A percentile compares a stretch with the other conserved stretches of the same genome.
Evolutionary conservation across 2,797 vertebrate genomes (phyloP).

Genomic region (Phataginus tetradactyla): DNA sequence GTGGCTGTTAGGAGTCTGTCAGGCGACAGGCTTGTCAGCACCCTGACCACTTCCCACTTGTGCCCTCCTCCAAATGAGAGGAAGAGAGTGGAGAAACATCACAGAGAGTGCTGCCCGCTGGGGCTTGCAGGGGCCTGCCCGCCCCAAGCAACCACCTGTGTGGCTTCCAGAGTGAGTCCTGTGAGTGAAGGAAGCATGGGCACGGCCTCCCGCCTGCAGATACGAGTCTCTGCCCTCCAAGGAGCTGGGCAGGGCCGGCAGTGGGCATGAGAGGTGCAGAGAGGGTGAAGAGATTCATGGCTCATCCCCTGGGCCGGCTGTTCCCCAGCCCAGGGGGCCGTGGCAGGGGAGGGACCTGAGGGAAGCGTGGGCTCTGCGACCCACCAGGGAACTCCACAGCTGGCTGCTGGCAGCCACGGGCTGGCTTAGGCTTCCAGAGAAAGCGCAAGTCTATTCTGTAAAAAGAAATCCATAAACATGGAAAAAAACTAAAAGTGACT

Average conservation of each 20-base stretch:
- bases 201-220: accelerated
- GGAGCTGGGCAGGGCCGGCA: background rate
- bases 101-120: background rate
- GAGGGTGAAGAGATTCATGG: background rate
- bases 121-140: background rate
- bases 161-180: background rate
- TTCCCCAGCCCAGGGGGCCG: background rate
- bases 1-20: background rate
- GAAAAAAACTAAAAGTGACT: slow-evolving; percentile 60
- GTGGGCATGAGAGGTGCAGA: background rate
- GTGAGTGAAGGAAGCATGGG: accelerated
- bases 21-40: background rate
- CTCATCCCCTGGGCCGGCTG: background rate
- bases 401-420: background rate
- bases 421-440: background rate
- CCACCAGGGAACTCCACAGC: background rate
- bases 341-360: background rate
- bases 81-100: background rate
- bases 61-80: background rate
- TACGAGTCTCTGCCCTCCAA: background rate
- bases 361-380: background rate
- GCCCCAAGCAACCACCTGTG: background rate
- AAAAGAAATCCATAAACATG: slow-evolving; percentile 55
- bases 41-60: no score
- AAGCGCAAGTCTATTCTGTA: background rate